Conservation (phyloP, 2,797 vertebrate genomes). For the Rachycentron canadum region DNA sequence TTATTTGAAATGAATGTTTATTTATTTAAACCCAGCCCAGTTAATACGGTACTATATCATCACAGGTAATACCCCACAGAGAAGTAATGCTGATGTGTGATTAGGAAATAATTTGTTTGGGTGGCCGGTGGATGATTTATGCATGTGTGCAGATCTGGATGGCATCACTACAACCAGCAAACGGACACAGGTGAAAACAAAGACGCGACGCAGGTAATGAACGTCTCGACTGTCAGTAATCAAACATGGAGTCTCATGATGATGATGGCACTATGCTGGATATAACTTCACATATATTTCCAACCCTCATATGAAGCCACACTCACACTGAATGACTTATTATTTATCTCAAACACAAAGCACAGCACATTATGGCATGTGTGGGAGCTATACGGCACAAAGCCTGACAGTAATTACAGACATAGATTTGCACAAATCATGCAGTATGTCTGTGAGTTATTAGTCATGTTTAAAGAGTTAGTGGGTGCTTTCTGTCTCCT, state of each 20-base stretch:
- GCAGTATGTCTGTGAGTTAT: constrained; percentile 4
- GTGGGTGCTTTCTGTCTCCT: not conserved
- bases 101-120: too few relatives aligned
- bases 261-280: constrained; percentile 5
- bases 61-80: too few relatives aligned
- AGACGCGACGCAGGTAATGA: not conserved
- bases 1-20: too few relatives aligned
- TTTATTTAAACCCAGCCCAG: too few relatives aligned
- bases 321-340: not conserved
- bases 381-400: not conserved
- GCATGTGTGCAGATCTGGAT: too few relatives aligned
- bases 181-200: too few relatives aligned
- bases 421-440: constrained; percentile 5
- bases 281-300: not conserved
- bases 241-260: constrained; percentile 31
- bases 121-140: too few relatives aligned
- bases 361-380: not conserved
- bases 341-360: not conserved
- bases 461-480: constrained; percentile 13
- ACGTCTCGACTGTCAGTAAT: constrained; percentile 45
- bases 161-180: too few relatives aligned
- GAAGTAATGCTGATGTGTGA: too few relatives aligned
- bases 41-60: too few relatives aligned
- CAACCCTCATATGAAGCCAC: constrained; percentile 1
- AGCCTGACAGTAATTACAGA: constrained; percentile 16